Evolutionary conservation across 2,888 invertebrate genomes (phyloP).

Genomic region (Philaethria dido): DNA sequence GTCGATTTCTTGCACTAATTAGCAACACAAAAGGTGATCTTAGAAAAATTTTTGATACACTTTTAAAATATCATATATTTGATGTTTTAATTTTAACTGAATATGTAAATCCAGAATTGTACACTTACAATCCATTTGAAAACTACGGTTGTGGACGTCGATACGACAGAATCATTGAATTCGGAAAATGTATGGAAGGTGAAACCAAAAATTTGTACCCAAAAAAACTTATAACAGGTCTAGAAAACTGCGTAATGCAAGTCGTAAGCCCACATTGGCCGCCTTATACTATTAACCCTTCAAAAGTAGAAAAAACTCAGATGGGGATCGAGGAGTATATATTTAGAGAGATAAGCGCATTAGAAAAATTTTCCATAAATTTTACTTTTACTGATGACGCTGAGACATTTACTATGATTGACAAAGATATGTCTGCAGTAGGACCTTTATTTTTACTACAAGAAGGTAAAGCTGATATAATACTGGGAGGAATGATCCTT

Average conservation of each 20-base stretch:
- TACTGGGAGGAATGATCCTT: slow-evolving; percentile 50
- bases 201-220: slow-evolving; percentile 49
- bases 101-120: slow-evolving; percentile 51
- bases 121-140: slow-evolving; percentile 63
- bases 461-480: slow-evolving; percentile 46
- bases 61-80: slow-evolving; percentile 52
- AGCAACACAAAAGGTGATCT: slow-evolving; percentile 43
- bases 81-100: slow-evolving; percentile 56
- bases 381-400: slow-evolving; percentile 47
- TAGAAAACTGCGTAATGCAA: slow-evolving; percentile 59
- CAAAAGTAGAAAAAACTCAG: slow-evolving; percentile 5
- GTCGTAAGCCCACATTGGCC: slow-evolving; percentile 57
- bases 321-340: slow-evolving; percentile 49
- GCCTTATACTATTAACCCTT: slow-evolving; percentile 54
- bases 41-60: slow-evolving; percentile 52
- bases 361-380: slow-evolving; percentile 56
- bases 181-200: slow-evolving; percentile 54
- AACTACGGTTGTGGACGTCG: slow-evolving; percentile 64
- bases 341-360: slow-evolving; percentile 53
- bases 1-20: slow-evolving; percentile 54
- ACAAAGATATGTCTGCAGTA: slow-evolving; percentile 47
- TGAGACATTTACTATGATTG: slow-evolving; percentile 45
- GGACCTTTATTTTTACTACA: slow-evolving; percentile 51
- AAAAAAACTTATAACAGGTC: slow-evolving; percentile 52
- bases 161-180: slow-evolving; percentile 53